Conservation (phyloP, 2,113 vertebrate species). For the Pleuronectes platessa region DNA sequence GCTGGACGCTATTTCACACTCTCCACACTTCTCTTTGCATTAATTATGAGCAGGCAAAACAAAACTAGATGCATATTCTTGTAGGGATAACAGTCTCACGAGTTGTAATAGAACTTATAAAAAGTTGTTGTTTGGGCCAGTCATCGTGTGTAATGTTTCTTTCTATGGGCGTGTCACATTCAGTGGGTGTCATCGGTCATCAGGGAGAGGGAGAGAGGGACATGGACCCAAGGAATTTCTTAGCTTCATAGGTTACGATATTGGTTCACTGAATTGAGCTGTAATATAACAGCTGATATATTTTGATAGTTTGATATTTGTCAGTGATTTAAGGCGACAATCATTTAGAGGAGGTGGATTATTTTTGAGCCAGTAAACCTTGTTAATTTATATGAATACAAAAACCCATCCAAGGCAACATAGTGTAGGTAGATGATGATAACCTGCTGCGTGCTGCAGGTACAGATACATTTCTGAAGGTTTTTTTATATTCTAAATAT, state of each 20-base stretch:
- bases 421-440: too few species aligned
- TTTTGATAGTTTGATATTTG: background rate
- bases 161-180: background rate
- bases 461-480: too few species aligned
- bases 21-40: background rate
- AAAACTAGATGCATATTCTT: background rate
- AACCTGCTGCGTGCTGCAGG: too few species aligned
- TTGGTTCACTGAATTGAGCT: background rate
- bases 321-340: background rate
- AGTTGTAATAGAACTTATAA: background rate
- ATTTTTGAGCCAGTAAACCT: too few species aligned
- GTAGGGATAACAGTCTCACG: too few species aligned
- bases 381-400: too few species aligned
- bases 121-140: background rate
- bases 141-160: background rate
- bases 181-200: background rate
- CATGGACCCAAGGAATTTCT: too few species aligned
- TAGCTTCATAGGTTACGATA: background rate
- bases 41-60: background rate
- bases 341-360: too few species aligned
- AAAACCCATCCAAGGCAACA: too few species aligned
- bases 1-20: background rate
- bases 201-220: background rate
- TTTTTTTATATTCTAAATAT: too few species aligned
- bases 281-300: background rate